Percentiles rank a stretch among this genome's conserved stretches.
Conservation (phyloP, 1,140 invertebrate species). For the Radopholus similis region DNA sequence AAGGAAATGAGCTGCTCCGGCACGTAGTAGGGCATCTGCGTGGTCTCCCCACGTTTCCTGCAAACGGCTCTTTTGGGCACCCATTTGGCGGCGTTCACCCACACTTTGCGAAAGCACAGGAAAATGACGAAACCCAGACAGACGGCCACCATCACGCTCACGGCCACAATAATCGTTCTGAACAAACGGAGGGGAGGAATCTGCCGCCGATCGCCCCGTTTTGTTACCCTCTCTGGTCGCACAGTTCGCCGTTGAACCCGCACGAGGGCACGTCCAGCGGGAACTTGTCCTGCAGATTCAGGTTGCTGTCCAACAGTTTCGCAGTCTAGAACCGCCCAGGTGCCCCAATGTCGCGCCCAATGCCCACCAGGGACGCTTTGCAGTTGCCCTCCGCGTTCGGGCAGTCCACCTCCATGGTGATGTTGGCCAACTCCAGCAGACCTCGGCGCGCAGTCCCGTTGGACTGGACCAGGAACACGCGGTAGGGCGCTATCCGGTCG, state of each 20-base stretch:
- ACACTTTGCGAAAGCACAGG: constrained; percentile 46
- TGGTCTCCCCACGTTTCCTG: constrained; percentile 43
- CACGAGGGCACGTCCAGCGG: constrained; percentile 36
- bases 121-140: constrained; percentile 40
- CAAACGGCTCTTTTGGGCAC: background rate
- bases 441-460: constrained; percentile 5
- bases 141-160: constrained; percentile 32
- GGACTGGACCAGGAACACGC: constrained; percentile 17
- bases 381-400: background rate
- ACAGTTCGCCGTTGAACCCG: constrained; percentile 46
- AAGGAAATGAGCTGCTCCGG: constrained; percentile 29
- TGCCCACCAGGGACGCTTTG: too few species aligned
- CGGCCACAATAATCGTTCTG: constrained; percentile 19
- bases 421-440: constrained; percentile 2
- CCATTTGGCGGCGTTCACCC: constrained; percentile 6
- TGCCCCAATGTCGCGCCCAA: too few species aligned
- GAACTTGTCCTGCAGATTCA: background rate
- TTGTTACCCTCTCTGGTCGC: constrained; percentile 37
- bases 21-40: constrained; percentile 44
- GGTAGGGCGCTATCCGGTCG: constrained; percentile 31
- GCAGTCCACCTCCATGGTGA: constrained; percentile 2
- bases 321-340: too few species aligned
- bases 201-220: background rate
- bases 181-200: constrained; percentile 8
- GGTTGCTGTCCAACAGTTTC: constrained; percentile 1